These are phyloP conservation scores for Hippocampus abdominalis DNA, from an alignment of 2,113 vertebrate genomes.

Conservation along the genomic window DNA sequence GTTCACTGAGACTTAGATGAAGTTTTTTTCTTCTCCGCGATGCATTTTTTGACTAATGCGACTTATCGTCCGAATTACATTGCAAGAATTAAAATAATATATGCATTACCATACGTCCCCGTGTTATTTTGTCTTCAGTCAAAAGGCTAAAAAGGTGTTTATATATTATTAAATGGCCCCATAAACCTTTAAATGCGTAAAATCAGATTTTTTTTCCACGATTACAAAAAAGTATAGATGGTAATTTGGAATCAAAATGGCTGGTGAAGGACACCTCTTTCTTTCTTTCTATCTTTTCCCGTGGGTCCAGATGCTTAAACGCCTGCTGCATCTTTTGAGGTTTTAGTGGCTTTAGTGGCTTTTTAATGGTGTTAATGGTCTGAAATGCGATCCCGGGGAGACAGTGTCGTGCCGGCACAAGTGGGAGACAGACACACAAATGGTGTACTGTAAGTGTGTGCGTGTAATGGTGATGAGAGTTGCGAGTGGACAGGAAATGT, in stretches of 20 bases:
- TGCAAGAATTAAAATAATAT: too few relatives aligned
- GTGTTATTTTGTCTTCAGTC: too few relatives aligned
- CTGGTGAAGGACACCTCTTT: neutral
- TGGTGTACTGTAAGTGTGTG: conserved; percentile 13
- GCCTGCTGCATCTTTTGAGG: conserved; percentile 65
- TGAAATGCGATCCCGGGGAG: conserved; percentile 70
- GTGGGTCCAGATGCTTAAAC: conserved; percentile 68
- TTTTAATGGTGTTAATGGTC: conserved; percentile 75
- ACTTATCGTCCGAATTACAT: too few relatives aligned
- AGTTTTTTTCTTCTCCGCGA: too few relatives aligned
- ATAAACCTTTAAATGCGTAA: neutral
- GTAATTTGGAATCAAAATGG: neutral
- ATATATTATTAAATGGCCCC: neutral
- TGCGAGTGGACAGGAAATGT: conserved; percentile 40
- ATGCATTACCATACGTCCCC: too few relatives aligned
- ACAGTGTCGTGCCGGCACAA: conserved; percentile 46
- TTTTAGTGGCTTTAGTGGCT: conserved; percentile 75
- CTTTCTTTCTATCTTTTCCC: conserved; percentile 41
- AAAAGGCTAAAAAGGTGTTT: neutral
- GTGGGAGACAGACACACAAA: conserved; percentile 23
- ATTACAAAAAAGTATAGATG: neutral
- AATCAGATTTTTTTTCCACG: neutral
- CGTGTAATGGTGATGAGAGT: conserved; percentile 35
- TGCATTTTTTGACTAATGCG: too few relatives aligned
- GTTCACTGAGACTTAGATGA: too few relatives aligned